Percentiles rank a stretch among this genome's conserved stretches.
These are phyloP conservation scores for Pararge aegeria DNA, from an alignment of 1,140 invertebrate species.

Conservation along the genomic window DNA sequence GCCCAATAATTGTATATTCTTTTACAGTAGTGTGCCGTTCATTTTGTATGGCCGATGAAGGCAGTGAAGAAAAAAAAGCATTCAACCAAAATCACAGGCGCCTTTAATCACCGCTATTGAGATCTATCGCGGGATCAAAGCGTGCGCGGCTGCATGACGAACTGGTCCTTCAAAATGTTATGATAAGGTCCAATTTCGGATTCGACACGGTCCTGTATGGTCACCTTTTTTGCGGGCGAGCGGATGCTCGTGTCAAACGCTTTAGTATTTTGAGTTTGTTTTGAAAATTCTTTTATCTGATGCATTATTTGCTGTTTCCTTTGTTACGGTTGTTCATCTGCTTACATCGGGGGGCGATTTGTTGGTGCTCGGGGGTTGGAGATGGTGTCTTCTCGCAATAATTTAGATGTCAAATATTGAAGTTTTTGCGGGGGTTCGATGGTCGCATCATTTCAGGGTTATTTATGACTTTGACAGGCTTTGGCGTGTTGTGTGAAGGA, in stretches of 20 bases:
- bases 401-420: constrained; percentile 76
- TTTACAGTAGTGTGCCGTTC: constrained; percentile 77
- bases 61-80: constrained; percentile 68
- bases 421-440: constrained; percentile 50
- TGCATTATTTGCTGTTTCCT: constrained; percentile 74
- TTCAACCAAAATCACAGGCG: constrained; percentile 78
- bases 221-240: constrained; percentile 66
- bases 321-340: constrained; percentile 73
- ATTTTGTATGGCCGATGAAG: constrained; percentile 72
- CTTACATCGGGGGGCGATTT: constrained; percentile 62
- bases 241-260: constrained; percentile 79
- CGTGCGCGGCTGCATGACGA: constrained; percentile 54
- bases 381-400: constrained; percentile 62
- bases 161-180: constrained; percentile 64
- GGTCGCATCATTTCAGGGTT: constrained; percentile 67
- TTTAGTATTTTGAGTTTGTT: constrained; percentile 79
- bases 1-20: constrained; percentile 79
- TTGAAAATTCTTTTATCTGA: constrained; percentile 80
- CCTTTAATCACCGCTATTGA: constrained; percentile 79
- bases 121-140: constrained; percentile 77
- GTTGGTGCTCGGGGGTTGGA: constrained; percentile 49
- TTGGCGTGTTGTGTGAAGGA: constrained; percentile 59
- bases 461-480: constrained; percentile 69
- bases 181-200: constrained; percentile 60
- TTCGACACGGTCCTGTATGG: constrained; percentile 54